Base-by-base conservation (phyloP, 2,797 vertebrate species). In the Anguilla marmorata region DNA sequence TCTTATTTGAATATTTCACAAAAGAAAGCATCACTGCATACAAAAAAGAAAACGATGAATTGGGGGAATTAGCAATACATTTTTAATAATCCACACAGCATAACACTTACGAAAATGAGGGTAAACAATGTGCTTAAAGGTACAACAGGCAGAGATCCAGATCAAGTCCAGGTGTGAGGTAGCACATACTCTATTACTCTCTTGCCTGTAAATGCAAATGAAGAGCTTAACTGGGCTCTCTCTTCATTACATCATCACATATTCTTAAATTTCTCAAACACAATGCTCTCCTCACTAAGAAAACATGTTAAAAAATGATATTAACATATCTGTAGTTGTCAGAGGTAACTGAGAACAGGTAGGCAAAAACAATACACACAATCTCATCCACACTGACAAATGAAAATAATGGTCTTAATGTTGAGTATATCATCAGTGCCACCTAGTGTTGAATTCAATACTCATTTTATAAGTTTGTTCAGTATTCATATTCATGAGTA, bases 341-440 rank as follows among this genome's bases (percentile, higher is more conserved):
- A 69, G 1, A 9, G 63, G 63, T 9, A 69, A 69, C 63, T 8
- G 63, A 27, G 60, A 24, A 19, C 16, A n/a, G 60, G 19, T 63
- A 63, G 19, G 24, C 63, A 27, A 69, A 14, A 45, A n/a, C 24
- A 69, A 27, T 37, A 33, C 72, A 21, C 33, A 14, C 9, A 33
- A 76, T 37, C 30, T 27, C 24, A 7, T 37, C 30, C 72, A n/a
- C 72, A 76, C 33, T 76, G 72, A 69, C 56, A 58, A 58, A 76
- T 2, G 4, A 16, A 76, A 37, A 76, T 37, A 30, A 76, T 19
- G 3, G 2, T 69, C 11, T 76, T 33, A 12, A 16, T 0, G 14
- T 11, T 76, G 33, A 33, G 30, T 30, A 76, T 76, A 19, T 76
- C 72, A 76, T 76, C 72, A 76, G 72, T 76, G 72, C 72, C 72